phyloP scores from a whole-genome alignment of 2,797 vertebrate species.

The Melanotaenia pygmaea region DNA sequence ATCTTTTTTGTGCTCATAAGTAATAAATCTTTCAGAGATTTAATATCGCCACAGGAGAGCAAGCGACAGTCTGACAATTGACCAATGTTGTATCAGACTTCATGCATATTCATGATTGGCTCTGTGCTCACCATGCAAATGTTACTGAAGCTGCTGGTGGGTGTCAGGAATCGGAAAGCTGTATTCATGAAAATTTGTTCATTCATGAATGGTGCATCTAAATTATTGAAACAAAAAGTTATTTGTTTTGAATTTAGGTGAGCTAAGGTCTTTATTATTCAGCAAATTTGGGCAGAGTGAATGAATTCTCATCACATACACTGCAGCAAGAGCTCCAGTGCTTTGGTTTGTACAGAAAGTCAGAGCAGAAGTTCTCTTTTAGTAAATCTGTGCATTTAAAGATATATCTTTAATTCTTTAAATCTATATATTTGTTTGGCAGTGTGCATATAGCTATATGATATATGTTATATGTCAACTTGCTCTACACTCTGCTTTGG shows the following conservation, averaged over 20 bases:
- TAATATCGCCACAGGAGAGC: slow-evolving; percentile 79
- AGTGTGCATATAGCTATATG: slow-evolving; percentile 4
- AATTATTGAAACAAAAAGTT: slow-evolving; percentile 69
- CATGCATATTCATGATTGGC: slow-evolving; percentile 79
- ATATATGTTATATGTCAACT: slow-evolving; percentile 15
- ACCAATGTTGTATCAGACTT: slow-evolving; percentile 75
- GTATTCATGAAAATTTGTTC: slow-evolving; percentile 40
- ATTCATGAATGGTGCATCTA: slow-evolving; percentile 27
- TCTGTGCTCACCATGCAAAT: slow-evolving; percentile 63
- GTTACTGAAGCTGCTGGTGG: slow-evolving; percentile 21
- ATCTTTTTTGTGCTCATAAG: slow-evolving; percentile 62
- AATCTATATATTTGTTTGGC: neutral
- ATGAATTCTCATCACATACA: slow-evolving; percentile 45
- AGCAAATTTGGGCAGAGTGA: slow-evolving; percentile 41
- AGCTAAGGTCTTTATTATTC: slow-evolving; percentile 67
- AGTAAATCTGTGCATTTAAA: slow-evolving; percentile 36
- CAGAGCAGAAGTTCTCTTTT: slow-evolving; percentile 63
- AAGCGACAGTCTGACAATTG: slow-evolving; percentile 77
- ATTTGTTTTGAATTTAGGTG: slow-evolving; percentile 49
- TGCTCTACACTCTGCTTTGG: slow-evolving; percentile 32
- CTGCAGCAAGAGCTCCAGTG: slow-evolving; percentile 48
- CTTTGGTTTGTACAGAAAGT: slow-evolving; percentile 53
- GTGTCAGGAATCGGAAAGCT: slow-evolving; percentile 35
- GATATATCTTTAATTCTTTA: slow-evolving; percentile 3
- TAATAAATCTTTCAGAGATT: slow-evolving; percentile 82